A percentile compares a stretch with the other conserved stretches of the same genome.
These are phyloP conservation scores for Chaenocephalus aceratus DNA, from an alignment of 2,113 vertebrate species.

Conservation along the genomic window DNA sequence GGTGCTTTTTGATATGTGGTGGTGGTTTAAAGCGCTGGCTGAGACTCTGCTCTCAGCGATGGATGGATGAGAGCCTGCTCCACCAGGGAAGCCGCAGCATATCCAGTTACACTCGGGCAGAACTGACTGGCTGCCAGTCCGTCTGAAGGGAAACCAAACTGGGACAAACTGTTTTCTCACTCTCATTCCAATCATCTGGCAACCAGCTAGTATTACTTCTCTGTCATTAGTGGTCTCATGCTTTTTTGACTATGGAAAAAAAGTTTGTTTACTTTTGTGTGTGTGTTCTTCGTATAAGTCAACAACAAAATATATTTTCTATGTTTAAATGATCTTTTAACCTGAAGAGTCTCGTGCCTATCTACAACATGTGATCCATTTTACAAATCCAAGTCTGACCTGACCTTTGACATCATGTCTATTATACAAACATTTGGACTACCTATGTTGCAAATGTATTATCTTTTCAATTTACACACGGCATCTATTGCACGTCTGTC, in stretches of 20 bases:
- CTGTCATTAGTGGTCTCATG: slow-evolving; percentile 63
- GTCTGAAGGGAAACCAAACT: slow-evolving; percentile 64
- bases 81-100: slow-evolving; percentile 65
- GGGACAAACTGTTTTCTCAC: slow-evolving; percentile 62
- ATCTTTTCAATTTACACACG: too few relatives aligned
- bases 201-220: slow-evolving; percentile 62
- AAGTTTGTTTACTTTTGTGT: neutral
- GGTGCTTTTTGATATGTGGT: slow-evolving; percentile 36
- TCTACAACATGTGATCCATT: neutral
- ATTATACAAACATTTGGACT: too few relatives aligned
- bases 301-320: too few relatives aligned
- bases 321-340: neutral
- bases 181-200: slow-evolving; percentile 43
- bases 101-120: slow-evolving; percentile 72
- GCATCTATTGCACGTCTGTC: too few relatives aligned
- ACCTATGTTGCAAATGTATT: too few relatives aligned
- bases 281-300: neutral
- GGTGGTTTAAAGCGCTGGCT: slow-evolving; percentile 5
- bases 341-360: neutral
- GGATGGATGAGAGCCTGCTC: slow-evolving; percentile 42
- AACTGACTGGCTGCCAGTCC: slow-evolving; percentile 67
- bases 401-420: too few relatives aligned
- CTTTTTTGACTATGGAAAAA: slow-evolving; percentile 43
- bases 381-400: slow-evolving; percentile 28
- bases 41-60: slow-evolving; percentile 27